Conservation (phyloP, 2,797 vertebrate genomes). For the Coregonus ussuriensis region DNA sequence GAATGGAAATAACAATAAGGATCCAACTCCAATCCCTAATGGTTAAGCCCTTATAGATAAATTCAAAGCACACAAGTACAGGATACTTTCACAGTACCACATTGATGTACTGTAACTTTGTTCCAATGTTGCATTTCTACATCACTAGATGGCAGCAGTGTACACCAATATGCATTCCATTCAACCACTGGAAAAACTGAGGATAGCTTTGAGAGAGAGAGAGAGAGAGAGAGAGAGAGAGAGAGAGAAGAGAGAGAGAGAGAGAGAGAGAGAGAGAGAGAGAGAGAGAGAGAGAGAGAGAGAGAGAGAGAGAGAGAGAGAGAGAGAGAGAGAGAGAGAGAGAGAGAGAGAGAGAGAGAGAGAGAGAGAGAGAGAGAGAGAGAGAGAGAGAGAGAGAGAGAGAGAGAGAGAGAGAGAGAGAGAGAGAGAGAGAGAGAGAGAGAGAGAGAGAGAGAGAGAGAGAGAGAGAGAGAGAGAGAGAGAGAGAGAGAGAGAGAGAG, state of each 20-base stretch:
- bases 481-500: too few relatives aligned
- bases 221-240: background rate
- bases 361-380: slow-evolving; percentile 4
- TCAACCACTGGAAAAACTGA: slow-evolving; percentile 32
- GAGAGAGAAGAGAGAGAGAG: too few relatives aligned
- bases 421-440: slow-evolving; percentile 18
- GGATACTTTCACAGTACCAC: background rate
- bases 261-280: slow-evolving; percentile 20
- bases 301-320: slow-evolving; percentile 20
- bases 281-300: too few relatives aligned
- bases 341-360: too few relatives aligned
- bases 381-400: slow-evolving; percentile 7
- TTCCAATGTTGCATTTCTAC: slow-evolving; percentile 19
- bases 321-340: background rate
- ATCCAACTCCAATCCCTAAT: background rate
- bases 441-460: too few relatives aligned
- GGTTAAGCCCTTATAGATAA: background rate
- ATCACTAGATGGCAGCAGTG: slow-evolving; percentile 79
- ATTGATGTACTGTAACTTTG: slow-evolving; percentile 2
- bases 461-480: too few relatives aligned
- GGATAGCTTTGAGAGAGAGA: slow-evolving; percentile 36
- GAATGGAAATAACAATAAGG: background rate
- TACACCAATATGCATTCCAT: slow-evolving; percentile 31
- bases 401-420: too few relatives aligned
- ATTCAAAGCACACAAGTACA: background rate